Evolutionary conservation across 2,113 vertebrate genomes (phyloP).

Genomic region (Rynchops niger): DNA sequence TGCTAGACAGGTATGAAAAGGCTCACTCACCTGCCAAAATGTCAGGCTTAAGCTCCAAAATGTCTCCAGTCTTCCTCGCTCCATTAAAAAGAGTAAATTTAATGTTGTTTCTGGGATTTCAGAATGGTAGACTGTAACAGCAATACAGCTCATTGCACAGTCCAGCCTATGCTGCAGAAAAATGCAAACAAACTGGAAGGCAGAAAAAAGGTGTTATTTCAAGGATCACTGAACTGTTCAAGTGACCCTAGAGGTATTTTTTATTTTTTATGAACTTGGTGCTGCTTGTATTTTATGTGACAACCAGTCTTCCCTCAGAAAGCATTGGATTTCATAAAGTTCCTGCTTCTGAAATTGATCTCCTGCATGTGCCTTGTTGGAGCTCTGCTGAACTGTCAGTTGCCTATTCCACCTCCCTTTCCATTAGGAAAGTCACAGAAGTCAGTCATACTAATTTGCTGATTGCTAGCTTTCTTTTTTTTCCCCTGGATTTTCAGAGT

Average conservation of each 20-base stretch:
- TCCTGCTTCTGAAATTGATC: not conserved
- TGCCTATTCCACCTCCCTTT: not conserved
- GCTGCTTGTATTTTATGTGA: accelerated
- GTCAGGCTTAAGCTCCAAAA: not conserved
- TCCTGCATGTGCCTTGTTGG: not conserved
- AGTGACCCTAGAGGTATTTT: not conserved
- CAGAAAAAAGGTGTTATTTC: not conserved
- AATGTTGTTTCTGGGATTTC: not conserved
- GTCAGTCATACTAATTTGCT: not conserved
- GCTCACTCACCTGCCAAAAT: not conserved
- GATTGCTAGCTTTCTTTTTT: not conserved
- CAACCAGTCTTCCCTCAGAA: too few species aligned
- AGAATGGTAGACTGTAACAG: not conserved
- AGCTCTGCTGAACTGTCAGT: not conserved
- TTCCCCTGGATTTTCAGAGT: not conserved
- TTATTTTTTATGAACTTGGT: not conserved
- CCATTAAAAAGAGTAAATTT: not conserved
- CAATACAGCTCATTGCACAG: not conserved
- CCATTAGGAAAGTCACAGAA: not conserved
- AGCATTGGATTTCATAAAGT: not conserved
- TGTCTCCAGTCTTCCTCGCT: not conserved
- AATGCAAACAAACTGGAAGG: not conserved
- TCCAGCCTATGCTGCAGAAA: not conserved
- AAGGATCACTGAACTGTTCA: not conserved
- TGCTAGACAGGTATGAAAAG: not conserved